These are phyloP conservation scores for Flexamia atlantica DNA, from an alignment of 2,888 invertebrate genomes.

Conservation along the genomic window DNA sequence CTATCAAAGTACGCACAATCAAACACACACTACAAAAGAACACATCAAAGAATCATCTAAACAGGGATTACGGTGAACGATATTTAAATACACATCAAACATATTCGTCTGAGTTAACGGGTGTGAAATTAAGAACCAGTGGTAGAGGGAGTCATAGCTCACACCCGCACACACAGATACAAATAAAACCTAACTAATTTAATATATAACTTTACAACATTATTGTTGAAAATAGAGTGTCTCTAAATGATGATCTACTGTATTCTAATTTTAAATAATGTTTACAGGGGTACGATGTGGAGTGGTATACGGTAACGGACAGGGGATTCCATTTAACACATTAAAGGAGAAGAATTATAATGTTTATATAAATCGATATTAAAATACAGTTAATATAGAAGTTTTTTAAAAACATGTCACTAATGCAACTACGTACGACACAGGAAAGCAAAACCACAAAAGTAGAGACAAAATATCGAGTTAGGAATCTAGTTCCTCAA, in stretches of 20 bases:
- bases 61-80: conserved; percentile 57
- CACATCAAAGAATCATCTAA: conserved; percentile 63
- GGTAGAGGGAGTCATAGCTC: neutral
- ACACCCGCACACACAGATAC: conserved; percentile 48
- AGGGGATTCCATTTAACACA: conserved; percentile 63
- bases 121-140: conserved; percentile 12
- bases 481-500: conserved; percentile 64
- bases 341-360: conserved; percentile 62
- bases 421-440: conserved; percentile 64
- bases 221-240: conserved; percentile 60
- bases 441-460: conserved; percentile 64
- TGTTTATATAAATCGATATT: conserved; percentile 63
- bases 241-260: conserved; percentile 56
- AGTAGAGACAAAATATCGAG: conserved; percentile 63
- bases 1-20: conserved; percentile 62
- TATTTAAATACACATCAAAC: conserved; percentile 62
- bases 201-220: conserved; percentile 61
- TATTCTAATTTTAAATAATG: conserved; percentile 56
- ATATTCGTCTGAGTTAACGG: conserved; percentile 45
- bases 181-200: conserved; percentile 61
- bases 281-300: conserved; percentile 53
- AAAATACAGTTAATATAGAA: conserved; percentile 63
- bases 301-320: conserved; percentile 30
- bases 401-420: conserved; percentile 63
- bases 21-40: conserved; percentile 63